Evolutionary conservation across 2,888 invertebrate species (phyloP).

Genomic region (Tipula confusa): DNA sequence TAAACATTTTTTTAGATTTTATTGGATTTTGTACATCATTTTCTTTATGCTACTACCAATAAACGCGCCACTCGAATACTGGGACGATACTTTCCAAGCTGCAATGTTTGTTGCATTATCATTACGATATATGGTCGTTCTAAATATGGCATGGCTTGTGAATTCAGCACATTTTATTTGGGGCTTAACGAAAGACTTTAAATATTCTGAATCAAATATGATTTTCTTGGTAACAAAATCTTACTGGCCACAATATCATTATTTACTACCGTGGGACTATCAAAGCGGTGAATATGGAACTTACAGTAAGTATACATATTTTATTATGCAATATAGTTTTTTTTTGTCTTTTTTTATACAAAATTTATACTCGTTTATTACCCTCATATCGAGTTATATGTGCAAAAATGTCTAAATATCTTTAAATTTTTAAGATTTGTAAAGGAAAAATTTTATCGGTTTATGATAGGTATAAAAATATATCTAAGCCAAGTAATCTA

Average conservation of each 20-base stretch:
- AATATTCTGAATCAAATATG: constrained; percentile 64
- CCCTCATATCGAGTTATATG: neutral
- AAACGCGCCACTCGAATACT: constrained; percentile 74
- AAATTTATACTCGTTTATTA: neutral
- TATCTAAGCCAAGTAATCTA: too few species aligned
- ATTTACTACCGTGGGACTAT: constrained; percentile 72
- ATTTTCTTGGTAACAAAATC: constrained; percentile 71
- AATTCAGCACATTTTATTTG: constrained; percentile 70
- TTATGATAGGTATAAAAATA: too few species aligned
- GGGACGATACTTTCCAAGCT: constrained; percentile 63
- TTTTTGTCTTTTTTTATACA: neutral
- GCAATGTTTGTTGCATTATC: constrained; percentile 65
- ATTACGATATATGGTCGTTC: constrained; percentile 60
- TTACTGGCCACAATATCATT: constrained; percentile 79
- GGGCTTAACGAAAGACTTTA: constrained; percentile 70
- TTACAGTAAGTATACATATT: constrained; percentile 53
- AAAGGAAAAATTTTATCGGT: neutral
- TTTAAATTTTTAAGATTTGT: neutral
- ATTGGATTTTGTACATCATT: constrained; percentile 62
- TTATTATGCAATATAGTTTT: neutral
- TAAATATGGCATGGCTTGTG: constrained; percentile 66
- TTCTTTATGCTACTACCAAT: constrained; percentile 65
- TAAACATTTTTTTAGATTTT: constrained; percentile 54
- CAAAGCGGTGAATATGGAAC: constrained; percentile 77
- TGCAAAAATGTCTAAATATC: neutral